Evolutionary conservation across 2,113 vertebrate species (phyloP).

Genomic region (Zapornia atra): DNA sequence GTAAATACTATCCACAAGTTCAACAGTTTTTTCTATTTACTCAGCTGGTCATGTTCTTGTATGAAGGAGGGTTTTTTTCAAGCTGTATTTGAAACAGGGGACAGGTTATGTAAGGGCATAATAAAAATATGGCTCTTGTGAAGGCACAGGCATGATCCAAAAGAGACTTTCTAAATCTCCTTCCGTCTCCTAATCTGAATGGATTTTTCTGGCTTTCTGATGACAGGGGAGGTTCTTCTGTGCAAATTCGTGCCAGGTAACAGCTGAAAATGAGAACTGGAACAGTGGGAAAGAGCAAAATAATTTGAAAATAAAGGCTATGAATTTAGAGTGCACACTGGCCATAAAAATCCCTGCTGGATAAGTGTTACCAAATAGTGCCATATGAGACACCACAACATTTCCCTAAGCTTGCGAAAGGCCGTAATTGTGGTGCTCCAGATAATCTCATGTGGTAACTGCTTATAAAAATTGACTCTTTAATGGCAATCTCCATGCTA

Average conservation of each 20-base stretch:
- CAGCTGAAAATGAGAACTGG: slow-evolving; percentile 18
- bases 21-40: slow-evolving; percentile 66
- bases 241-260: background rate
- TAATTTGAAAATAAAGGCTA: background rate
- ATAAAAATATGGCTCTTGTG: slow-evolving; percentile 31
- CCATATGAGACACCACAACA: slow-evolving; percentile 55
- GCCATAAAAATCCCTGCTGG: slow-evolving; percentile 44
- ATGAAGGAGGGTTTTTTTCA: background rate
- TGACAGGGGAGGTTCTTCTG: background rate
- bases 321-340: slow-evolving; percentile 1
- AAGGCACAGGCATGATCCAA: slow-evolving; percentile 38
- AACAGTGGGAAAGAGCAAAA: background rate
- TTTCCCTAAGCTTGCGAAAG: slow-evolving; percentile 53
- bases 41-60: slow-evolving; percentile 66
- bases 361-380: slow-evolving; percentile 60
- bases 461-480: slow-evolving; percentile 35
- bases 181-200: slow-evolving; percentile 42
- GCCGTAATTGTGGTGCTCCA: slow-evolving; percentile 43
- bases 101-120: slow-evolving; percentile 62
- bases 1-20: slow-evolving; percentile 33
- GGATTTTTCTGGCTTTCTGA: slow-evolving; percentile 25
- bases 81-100: slow-evolving; percentile 34
- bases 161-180: slow-evolving; percentile 39
- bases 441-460: slow-evolving; percentile 42
- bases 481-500: background rate